These are phyloP conservation scores for Drosophila mayaguana DNA, from an alignment of 2,888 invertebrate genomes.

Conservation along the genomic window DNA sequence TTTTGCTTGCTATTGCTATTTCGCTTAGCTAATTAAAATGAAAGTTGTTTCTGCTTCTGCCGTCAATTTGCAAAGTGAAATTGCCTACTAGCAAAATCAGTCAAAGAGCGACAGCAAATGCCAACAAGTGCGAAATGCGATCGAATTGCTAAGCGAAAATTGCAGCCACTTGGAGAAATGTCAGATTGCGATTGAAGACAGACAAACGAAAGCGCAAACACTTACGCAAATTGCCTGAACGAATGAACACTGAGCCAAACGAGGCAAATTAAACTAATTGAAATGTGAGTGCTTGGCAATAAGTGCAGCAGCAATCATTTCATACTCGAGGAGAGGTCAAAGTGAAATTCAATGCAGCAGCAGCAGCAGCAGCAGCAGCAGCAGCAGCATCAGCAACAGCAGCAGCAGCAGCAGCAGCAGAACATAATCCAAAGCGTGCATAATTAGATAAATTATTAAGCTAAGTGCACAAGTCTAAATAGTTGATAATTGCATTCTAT, in stretches of 20 bases:
- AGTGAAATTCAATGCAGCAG: constrained; percentile 25
- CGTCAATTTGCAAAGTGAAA: constrained; percentile 62
- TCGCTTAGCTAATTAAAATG: constrained; percentile 73
- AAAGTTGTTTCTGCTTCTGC: constrained; percentile 58
- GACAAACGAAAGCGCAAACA: constrained; percentile 45
- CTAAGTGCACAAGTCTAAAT: neutral
- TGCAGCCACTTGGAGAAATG: constrained; percentile 46
- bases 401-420: constrained; percentile 3
- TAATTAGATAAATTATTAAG: constrained; percentile 4
- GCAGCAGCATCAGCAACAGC: constrained; percentile 17
- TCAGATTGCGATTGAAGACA: constrained; percentile 30
- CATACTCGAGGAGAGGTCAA: neutral
- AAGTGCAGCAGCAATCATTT: constrained; percentile 41
- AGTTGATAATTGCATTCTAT: neutral
- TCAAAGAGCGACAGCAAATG: constrained; percentile 30
- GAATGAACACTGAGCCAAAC: constrained; percentile 17
- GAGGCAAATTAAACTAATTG: constrained; percentile 57
- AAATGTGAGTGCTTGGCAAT: constrained; percentile 42
- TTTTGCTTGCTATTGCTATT: constrained; percentile 16
- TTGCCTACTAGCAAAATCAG: constrained; percentile 43
- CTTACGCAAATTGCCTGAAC: constrained; percentile 59
- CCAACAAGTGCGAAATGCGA: constrained; percentile 51
- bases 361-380: constrained; percentile 20
- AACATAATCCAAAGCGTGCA: neutral
- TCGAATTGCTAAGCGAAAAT: constrained; percentile 41